These are phyloP conservation scores for Phortica magna DNA, from an alignment of 2,888 invertebrate species.

Conservation along the genomic window DNA sequence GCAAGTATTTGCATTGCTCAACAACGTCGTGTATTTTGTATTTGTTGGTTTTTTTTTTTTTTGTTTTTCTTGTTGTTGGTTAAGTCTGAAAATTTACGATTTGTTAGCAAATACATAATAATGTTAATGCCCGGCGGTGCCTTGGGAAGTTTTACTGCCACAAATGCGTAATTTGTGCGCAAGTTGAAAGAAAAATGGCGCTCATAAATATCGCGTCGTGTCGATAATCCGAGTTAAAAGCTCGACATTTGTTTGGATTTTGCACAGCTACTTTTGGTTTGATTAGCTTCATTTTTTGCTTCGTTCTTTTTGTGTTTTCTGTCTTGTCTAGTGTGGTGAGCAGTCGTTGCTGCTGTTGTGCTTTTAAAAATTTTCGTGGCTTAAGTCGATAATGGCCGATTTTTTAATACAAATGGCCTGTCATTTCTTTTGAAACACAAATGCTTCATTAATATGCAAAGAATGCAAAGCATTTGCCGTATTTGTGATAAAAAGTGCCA, in stretches of 20 bases:
- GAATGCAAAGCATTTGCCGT: conserved; percentile 22
- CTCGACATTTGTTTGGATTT: conserved; percentile 69
- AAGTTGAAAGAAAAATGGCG: conserved; percentile 56
- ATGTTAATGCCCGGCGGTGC: neutral
- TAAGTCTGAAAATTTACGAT: neutral
- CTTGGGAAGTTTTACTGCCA: neutral
- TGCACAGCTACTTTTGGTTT: conserved; percentile 17
- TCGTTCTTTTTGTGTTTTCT: neutral
- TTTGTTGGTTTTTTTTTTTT: neutral
- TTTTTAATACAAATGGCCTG: conserved; percentile 55
- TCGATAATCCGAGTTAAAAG: conserved; percentile 69
- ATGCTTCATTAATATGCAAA: conserved; percentile 9
- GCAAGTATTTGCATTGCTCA: conserved; percentile 12
- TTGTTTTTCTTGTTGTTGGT: neutral
- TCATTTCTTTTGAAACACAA: conserved; percentile 54
- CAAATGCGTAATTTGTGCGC: neutral
- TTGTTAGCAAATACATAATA: conserved; percentile 8
- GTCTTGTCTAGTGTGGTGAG: neutral
- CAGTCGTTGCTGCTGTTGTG: too few species aligned
- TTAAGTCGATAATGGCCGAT: conserved; percentile 4
- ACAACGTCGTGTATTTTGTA: neutral
- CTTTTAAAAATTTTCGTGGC: neutral
- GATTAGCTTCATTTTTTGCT: neutral
- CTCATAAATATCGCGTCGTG: conserved; percentile 63
- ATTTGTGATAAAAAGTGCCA: neutral